Conservation (phyloP, 2,888 invertebrate genomes). For the Phorcus lineatus region DNA sequence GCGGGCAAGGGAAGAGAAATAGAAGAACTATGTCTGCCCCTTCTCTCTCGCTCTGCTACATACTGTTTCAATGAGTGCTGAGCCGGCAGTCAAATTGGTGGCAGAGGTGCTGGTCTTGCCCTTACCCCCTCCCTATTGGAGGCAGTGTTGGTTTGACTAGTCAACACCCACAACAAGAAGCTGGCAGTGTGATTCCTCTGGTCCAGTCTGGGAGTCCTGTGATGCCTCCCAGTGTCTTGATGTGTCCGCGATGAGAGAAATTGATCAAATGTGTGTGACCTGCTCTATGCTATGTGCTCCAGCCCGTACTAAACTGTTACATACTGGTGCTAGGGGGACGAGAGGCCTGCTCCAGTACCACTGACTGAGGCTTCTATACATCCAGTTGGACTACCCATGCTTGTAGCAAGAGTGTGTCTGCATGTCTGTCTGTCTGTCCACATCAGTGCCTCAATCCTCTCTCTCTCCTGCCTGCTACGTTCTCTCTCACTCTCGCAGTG, state of each 20-base stretch:
- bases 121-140: neutral
- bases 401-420: neutral
- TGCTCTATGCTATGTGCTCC: constrained; percentile 5
- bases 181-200: neutral
- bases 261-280: constrained; percentile 23
- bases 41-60: constrained; percentile 14
- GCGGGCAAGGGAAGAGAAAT: neutral
- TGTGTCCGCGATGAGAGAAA: constrained; percentile 19
- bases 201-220: neutral
- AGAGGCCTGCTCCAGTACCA: neutral
- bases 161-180: neutral
- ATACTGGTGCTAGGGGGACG: neutral
- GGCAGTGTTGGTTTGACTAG: neutral
- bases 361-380: no score
- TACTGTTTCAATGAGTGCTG: constrained; percentile 14
- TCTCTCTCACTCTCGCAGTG: neutral
- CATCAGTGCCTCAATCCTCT: neutral
- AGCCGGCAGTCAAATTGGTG: constrained; percentile 16
- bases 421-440: neutral
- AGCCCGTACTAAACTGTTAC: constrained; percentile 14
- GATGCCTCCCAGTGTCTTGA: constrained; percentile 14
- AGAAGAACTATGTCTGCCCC: constrained; percentile 16
- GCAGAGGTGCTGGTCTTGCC: neutral
- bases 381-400: neutral
- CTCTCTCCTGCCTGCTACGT: neutral